Conservation (phyloP, 2,113 vertebrate genomes). For the Girardinichthys multiradiatus region DNA sequence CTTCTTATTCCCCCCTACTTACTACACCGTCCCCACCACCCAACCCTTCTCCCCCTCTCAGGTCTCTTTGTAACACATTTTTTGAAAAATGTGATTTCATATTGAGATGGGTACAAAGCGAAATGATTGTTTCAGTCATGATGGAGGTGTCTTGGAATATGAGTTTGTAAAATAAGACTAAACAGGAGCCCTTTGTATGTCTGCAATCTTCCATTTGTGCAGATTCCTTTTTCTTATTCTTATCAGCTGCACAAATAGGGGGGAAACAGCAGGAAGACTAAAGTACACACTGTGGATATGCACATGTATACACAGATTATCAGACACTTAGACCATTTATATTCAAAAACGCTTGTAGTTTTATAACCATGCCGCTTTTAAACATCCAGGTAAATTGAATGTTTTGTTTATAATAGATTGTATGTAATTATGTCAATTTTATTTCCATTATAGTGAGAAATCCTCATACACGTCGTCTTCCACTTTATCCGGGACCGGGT, state of each 20-base stretch:
- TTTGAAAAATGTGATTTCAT: slow-evolving; percentile 44
- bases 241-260: slow-evolving; percentile 25
- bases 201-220: slow-evolving; percentile 1
- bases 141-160: background rate
- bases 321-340: too few relatives aligned
- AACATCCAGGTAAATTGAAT: background rate
- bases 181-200: slow-evolving; percentile 10
- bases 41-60: background rate
- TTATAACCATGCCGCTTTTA: background rate
- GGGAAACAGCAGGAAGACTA: background rate
- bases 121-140: slow-evolving; percentile 33
- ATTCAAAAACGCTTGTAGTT: background rate
- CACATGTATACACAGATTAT: background rate
- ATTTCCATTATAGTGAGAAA: too few relatives aligned
- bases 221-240: background rate
- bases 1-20: slow-evolving; percentile 11
- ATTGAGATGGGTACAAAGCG: slow-evolving; percentile 52
- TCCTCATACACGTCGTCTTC: too few relatives aligned
- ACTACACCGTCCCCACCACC: background rate
- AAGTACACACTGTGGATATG: background rate
- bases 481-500: too few relatives aligned
- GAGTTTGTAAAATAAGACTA: background rate
- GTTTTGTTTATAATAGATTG: background rate
- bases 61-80: slow-evolving; percentile 39
- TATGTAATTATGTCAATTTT: background rate